Percentiles rank a stretch among this genome's conserved stretches.
These are phyloP conservation scores for Brachyptera risi DNA, from an alignment of 2,888 invertebrate genomes.

Conservation along the genomic window DNA sequence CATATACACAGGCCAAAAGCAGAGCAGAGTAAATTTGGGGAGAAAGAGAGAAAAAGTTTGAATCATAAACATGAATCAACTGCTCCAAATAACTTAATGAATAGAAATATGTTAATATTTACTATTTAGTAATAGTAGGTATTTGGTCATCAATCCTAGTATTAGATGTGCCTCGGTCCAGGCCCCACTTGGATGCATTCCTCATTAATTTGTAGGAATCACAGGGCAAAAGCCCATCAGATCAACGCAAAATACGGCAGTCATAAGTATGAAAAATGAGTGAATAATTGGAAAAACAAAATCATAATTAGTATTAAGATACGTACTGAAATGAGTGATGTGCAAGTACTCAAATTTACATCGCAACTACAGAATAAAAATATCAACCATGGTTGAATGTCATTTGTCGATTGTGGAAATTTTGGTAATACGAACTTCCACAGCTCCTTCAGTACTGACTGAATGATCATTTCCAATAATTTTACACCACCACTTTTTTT, in stretches of 20 bases:
- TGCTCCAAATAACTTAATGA: conserved; percentile 17
- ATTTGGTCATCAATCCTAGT: conserved; percentile 15
- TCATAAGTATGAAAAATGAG: neutral
- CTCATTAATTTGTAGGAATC: neutral
- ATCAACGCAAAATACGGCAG: neutral
- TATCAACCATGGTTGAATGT: no score
- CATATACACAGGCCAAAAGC: conserved; percentile 71
- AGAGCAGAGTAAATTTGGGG: conserved; percentile 76
- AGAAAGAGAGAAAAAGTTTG: conserved; percentile 59
- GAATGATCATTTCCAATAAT: no score
- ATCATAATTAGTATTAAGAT: neutral
- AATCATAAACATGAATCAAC: conserved; percentile 38
- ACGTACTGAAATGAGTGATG: no score
- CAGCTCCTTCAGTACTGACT: no score
- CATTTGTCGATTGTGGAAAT: no score
- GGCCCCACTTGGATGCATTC: conserved; percentile 7
- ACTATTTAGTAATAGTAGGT: neutral
- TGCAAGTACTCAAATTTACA: no score
- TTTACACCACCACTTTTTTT: no score
- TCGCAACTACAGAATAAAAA: no score
- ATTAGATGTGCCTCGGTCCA: conserved; percentile 8
- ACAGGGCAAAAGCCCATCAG: no score
- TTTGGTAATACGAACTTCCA: no score
- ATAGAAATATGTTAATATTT: conserved; percentile 7
- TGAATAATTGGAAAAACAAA: conserved; percentile 4